Evolutionary conservation across 2,888 invertebrate species (phyloP), one percentile per base, ranked within the genome.

Genomic region (Leptarthrus brevirostris): DNA sequence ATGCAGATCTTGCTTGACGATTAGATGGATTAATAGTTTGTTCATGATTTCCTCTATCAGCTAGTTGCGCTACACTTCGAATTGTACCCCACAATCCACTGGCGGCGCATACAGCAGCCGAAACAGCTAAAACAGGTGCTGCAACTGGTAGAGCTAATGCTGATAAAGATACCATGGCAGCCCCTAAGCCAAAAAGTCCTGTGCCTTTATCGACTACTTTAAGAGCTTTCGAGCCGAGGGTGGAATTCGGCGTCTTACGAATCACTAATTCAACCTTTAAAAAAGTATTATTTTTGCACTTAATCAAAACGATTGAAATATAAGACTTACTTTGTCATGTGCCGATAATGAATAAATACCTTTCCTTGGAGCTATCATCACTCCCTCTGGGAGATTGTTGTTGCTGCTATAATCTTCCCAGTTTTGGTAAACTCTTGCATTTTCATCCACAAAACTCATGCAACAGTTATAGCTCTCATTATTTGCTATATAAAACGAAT

Each of bases 301-400:
- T n/a, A n/a, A n/a, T n/a, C n/a, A n/a, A n/a, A n/a, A n/a, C n/a
- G n/a, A n/a, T n/a, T n/a, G n/a, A n/a, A n/a, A n/a, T n/a, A n/a
- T n/a, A n/a, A 22, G 0, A 40, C 18, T 64, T 64, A 79, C 79
- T 3, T 64, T 34, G 24, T 76, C 40, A 10, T 78, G 66, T 0
- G 80, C 74, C 36, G 77, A 78, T 3, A 73, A 72, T 22, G 75
- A 56, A 71, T 85, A 86, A 52, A 82, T 72, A 3, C 88, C 88
- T 16, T 83, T 79, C 3, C 76, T 73, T 0, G 88, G 88, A 0
- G 86, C 81, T 54, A 86, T 80, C 83, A 88, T 85, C 12, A 82
- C 78, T 24, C 87, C 86, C 69, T 82, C 77, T 0, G 85, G 84
- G 26, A 87, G 80, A 71, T 84, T 83, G 79, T 88, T 88, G 10